These are phyloP conservation scores for Hucho hucho DNA, from an alignment of 2,113 vertebrate genomes.

Conservation along the genomic window DNA sequence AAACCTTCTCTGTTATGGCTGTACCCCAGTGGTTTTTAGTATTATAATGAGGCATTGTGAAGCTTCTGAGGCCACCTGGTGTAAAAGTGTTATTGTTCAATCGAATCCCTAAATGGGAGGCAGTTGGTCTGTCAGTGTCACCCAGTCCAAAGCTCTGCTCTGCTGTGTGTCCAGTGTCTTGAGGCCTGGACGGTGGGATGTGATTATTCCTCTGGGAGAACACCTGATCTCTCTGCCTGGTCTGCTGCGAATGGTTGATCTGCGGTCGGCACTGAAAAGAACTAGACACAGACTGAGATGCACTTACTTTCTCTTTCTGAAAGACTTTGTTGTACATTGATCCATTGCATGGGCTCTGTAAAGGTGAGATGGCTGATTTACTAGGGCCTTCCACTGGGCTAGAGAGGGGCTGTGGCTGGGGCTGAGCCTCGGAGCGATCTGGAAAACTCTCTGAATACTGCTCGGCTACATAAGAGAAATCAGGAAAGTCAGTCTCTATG, in stretches of 20 bases:
- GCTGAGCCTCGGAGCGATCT: conserved; percentile 39
- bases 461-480: conserved; percentile 66
- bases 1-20: background rate
- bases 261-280: background rate
- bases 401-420: background rate
- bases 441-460: conserved; percentile 59
- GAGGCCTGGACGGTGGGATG: background rate
- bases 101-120: background rate
- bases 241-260: background rate
- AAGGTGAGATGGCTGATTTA: too few relatives aligned
- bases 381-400: too few relatives aligned
- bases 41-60: background rate
- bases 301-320: background rate
- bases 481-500: conserved; percentile 64
- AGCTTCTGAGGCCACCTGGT: background rate
- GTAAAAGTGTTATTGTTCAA: background rate
- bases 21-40: background rate
- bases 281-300: background rate
- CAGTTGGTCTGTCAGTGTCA: background rate
- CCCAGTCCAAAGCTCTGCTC: background rate
- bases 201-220: background rate
- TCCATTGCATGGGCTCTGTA: background rate
- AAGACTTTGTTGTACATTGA: background rate
- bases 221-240: background rate
- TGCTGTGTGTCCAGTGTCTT: background rate